Percentiles rank a stretch among this genome's conserved stretches.
Conservation (phyloP, 35 echinoderm and acorn worm genomes). For the Patiria miniata region DNA sequence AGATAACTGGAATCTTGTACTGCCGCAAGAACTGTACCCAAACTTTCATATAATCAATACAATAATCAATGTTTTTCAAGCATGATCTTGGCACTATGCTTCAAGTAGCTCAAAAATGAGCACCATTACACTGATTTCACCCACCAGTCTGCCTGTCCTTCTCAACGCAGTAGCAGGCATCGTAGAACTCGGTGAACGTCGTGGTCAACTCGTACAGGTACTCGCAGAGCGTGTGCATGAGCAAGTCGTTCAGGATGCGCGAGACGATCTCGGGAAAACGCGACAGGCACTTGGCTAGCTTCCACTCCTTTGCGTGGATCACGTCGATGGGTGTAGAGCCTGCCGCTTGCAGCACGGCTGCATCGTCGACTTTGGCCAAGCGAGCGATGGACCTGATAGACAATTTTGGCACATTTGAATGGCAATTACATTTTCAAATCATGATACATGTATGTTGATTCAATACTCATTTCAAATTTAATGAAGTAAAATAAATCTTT, state of each 20-base stretch:
- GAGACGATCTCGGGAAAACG: slow-evolving; percentile 80
- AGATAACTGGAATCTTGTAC: too few species aligned
- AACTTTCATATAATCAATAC: too few species aligned
- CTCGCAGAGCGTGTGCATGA: slow-evolving; percentile 90
- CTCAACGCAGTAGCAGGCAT: slow-evolving; percentile 91
- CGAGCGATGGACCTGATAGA: slow-evolving; percentile 87
- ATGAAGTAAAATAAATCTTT: not conserved
- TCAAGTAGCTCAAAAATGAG: too few species aligned
- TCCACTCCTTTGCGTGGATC: slow-evolving; percentile 95
- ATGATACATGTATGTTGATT: not conserved
- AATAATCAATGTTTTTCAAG: too few species aligned
- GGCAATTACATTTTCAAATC: not conserved
- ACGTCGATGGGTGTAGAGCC: slow-evolving; percentile 53
- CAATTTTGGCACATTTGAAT: not conserved
- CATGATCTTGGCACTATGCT: too few species aligned
- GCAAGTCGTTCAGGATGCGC: slow-evolving; percentile 75
- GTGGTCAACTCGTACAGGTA: slow-evolving; percentile 93
- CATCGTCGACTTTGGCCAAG: slow-evolving; percentile 66
- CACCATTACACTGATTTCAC: not conserved
- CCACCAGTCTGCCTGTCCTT: slow-evolving; percentile 90
- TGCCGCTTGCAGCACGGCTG: slow-evolving; percentile 57
- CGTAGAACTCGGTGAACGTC: slow-evolving; percentile 99
- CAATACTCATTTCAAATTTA: not conserved
- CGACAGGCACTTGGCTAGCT: slow-evolving; percentile 83
- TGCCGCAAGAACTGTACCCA: too few species aligned